A percentile compares a stretch with the other conserved stretches of the same genome.
These are phyloP conservation scores for Ophioderma brevispina DNA, from an alignment of 35 echinoderm and acorn worm species.

Conservation along the genomic window DNA sequence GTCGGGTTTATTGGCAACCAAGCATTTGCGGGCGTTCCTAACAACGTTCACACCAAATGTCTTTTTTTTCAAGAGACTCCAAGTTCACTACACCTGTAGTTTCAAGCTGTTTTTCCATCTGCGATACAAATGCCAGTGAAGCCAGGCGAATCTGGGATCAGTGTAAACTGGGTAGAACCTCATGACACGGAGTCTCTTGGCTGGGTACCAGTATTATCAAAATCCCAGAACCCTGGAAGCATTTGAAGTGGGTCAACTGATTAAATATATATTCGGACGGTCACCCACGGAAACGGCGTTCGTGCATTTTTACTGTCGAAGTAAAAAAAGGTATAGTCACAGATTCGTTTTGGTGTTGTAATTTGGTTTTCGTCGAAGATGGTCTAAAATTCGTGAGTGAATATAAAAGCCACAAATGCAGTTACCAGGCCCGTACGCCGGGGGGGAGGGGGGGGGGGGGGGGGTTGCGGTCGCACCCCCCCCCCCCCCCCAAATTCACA, in stretches of 20 bases:
- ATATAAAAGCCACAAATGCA: too few species aligned
- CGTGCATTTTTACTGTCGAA: not conserved
- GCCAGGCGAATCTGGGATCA: not conserved
- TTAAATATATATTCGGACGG: not conserved
- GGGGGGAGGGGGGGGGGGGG: too few species aligned
- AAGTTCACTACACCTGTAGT: not conserved
- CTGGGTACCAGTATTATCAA: not conserved
- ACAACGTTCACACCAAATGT: too few species aligned
- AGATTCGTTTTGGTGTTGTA: too few species aligned
- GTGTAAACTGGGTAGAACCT: not conserved
- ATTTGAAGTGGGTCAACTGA: not conserved
- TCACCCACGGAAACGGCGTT: not conserved
- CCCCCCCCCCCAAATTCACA: too few species aligned
- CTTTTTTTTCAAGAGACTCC: not conserved
- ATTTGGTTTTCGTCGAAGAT: too few species aligned
- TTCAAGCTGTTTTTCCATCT: not conserved
- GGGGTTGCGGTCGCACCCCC: too few species aligned
- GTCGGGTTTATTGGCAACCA: too few species aligned
- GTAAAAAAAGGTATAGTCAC: not conserved
- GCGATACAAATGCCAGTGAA: not conserved
- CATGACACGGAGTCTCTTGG: not conserved
- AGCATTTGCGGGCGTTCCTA: too few species aligned
- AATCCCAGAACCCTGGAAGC: not conserved
- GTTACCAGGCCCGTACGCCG: too few species aligned
- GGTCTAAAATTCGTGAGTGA: too few species aligned